phyloP scores from a whole-genome alignment of 2,888 invertebrate genomes.

The Eueremaeus valkanovi region DNA sequence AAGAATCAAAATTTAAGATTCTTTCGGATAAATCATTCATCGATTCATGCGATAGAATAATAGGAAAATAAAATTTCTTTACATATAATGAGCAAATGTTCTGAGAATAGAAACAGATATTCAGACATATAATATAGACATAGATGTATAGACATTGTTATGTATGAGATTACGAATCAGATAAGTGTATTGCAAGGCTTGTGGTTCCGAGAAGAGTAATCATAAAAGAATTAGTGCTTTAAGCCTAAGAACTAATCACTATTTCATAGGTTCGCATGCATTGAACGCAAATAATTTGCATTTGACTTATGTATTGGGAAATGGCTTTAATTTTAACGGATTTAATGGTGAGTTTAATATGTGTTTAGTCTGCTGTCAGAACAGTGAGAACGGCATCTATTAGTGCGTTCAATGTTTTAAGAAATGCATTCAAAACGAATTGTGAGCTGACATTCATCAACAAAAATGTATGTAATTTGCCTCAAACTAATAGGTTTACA shows the following conservation, averaged over 20 bases:
- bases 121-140: too few relatives aligned
- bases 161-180: too few relatives aligned
- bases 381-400: not conserved
- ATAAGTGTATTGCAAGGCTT: not conserved
- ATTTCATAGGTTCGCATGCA: not conserved
- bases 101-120: too few relatives aligned
- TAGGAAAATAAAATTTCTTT: too few relatives aligned
- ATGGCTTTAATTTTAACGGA: not conserved
- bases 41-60: too few relatives aligned
- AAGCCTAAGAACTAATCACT: not conserved
- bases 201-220: too few relatives aligned
- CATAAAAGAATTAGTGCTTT: not conserved
- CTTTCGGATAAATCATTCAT: too few relatives aligned
- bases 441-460: constrained; percentile 25
- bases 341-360: not conserved
- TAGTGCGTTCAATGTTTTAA: not conserved
- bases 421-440: not conserved
- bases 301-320: not conserved
- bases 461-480: constrained; percentile 26
- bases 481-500: constrained; percentile 28
- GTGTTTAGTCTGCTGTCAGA: constrained; percentile 17
- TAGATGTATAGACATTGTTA: too few relatives aligned
- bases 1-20: not conserved
- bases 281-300: not conserved
- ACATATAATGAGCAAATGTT: too few relatives aligned